phyloP scores from a whole-genome alignment of 2,797 vertebrate genomes.

The Cottoperca gobio region DNA sequence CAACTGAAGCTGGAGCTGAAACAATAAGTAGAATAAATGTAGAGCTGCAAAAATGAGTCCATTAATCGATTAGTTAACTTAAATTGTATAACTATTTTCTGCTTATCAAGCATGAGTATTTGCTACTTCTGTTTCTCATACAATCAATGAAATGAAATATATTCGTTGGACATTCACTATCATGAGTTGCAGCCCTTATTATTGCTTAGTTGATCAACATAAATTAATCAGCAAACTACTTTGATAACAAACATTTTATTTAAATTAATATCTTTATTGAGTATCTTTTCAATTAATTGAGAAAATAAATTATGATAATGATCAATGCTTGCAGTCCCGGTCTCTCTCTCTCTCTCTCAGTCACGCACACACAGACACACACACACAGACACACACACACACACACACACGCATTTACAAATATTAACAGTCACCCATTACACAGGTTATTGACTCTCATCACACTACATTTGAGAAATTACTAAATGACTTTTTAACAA shows the following conservation, averaged over 20 bases:
- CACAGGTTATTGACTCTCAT: constrained; percentile 61
- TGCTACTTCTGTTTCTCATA: neutral
- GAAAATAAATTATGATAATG: neutral
- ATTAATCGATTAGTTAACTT: neutral
- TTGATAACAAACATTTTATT: neutral
- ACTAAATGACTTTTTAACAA: constrained; percentile 79
- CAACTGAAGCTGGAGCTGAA: neutral
- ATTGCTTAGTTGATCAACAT: neutral
- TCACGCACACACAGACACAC: neutral
- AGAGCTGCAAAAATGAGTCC: neutral
- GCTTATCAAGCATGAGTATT: neutral
- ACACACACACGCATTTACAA: neutral
- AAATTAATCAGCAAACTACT: neutral
- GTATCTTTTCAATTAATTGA: neutral
- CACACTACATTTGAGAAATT: constrained; percentile 63
- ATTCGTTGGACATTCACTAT: neutral
- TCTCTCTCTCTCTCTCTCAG: too few relatives aligned
- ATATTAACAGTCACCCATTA: constrained; percentile 37
- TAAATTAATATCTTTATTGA: neutral
- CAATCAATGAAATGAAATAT: neutral
- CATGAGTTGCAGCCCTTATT: neutral
- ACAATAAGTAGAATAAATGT: neutral
- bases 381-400: neutral
- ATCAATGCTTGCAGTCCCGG: neutral
- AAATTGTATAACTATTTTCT: neutral